Evolutionary conservation across 2,113 vertebrate genomes (phyloP).

Genomic region (Lepus americanus): DNA sequence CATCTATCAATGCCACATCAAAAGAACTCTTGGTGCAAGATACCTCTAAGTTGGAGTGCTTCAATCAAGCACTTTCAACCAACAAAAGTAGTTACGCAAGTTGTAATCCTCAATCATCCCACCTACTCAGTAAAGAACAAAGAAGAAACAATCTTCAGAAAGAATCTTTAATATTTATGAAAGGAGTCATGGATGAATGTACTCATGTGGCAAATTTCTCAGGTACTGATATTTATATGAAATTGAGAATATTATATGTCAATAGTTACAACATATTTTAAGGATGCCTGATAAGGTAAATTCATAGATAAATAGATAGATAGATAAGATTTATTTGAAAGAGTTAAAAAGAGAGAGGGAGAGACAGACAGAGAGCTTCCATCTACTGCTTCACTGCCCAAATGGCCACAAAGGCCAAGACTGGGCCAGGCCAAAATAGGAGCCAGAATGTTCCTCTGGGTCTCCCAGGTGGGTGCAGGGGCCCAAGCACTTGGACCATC

Average conservation of each 20-base stretch:
- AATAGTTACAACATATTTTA: slow-evolving; percentile 43
- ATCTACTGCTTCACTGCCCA: too few species aligned
- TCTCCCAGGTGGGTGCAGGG: too few species aligned
- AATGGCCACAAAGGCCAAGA: too few species aligned
- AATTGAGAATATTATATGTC: slow-evolving; percentile 62
- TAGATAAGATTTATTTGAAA: too few species aligned
- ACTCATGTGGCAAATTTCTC: slow-evolving; percentile 99
- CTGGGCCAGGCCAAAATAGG: too few species aligned
- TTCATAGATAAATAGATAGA: neutral
- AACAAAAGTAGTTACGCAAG: slow-evolving; percentile 82
- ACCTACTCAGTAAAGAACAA: slow-evolving; percentile 78
- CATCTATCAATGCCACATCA: slow-evolving; percentile 79
- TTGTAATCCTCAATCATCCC: slow-evolving; percentile 63
- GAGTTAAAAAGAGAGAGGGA: too few species aligned
- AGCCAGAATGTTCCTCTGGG: too few species aligned
- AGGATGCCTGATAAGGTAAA: slow-evolving; percentile 48
- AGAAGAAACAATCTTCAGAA: slow-evolving; percentile 89
- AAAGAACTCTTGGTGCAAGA: slow-evolving; percentile 84
- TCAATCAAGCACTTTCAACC: slow-evolving; percentile 87
- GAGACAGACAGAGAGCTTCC: too few species aligned
- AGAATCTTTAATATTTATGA: slow-evolving; percentile 97
- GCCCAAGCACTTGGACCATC: too few species aligned
- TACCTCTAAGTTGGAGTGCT: slow-evolving; percentile 81
- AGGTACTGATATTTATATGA: slow-evolving; percentile 87
- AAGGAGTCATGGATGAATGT: slow-evolving; percentile 99